Evolutionary conservation across 2,797 vertebrate species (phyloP).

Genomic region (Nannoperca obscura): DNA sequence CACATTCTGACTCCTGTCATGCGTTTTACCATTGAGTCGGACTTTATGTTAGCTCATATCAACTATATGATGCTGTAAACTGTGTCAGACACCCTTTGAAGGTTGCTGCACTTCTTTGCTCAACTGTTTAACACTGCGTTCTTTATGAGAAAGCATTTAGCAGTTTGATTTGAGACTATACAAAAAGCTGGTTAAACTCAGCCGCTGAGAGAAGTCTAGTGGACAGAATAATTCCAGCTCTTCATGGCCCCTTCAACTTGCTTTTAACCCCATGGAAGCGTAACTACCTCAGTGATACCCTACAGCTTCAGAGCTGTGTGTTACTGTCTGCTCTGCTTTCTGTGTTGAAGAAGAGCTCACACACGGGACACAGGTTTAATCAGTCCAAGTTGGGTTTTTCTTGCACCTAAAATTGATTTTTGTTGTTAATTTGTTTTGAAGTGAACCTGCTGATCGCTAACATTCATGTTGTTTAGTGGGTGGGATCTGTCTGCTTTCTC

Average conservation of each 20-base stretch:
- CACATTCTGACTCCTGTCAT: background rate
- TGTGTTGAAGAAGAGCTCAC: background rate
- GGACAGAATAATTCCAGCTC: conserved; percentile 30
- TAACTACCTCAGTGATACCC: background rate
- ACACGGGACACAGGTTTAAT: background rate
- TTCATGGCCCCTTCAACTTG: background rate
- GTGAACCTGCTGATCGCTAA: background rate
- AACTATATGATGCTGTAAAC: no score
- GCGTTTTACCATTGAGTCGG: background rate
- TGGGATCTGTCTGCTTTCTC: background rate
- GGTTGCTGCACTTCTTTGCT: background rate
- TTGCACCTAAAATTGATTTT: no score
- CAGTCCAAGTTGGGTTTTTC: no score
- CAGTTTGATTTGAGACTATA: background rate
- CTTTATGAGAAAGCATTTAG: background rate
- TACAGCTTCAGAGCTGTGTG: background rate
- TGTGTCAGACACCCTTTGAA: background rate
- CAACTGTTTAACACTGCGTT: background rate
- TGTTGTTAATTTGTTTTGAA: background rate
- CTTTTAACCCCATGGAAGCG: conserved; percentile 17
- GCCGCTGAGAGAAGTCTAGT: background rate
- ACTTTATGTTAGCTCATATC: background rate
- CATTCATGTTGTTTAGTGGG: background rate
- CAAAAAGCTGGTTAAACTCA: background rate
- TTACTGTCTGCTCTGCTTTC: background rate